Evolutionary conservation across 1,140 invertebrate species (phyloP).

Genomic region (Polyergus mexicanus): DNA sequence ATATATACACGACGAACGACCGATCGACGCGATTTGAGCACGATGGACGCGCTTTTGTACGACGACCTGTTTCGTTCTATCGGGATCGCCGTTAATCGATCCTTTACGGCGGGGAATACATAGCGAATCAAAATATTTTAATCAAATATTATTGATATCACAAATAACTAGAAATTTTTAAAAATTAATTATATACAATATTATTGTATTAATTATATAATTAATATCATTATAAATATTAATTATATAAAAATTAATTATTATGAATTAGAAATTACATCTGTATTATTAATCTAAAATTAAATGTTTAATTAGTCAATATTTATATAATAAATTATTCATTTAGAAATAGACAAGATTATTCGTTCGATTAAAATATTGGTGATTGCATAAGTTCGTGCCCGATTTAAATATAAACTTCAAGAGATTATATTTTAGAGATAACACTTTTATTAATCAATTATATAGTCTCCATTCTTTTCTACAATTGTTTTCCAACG

Average conservation of each 20-base stretch:
- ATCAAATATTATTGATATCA: background rate
- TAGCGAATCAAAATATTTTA: background rate
- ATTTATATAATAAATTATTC: background rate
- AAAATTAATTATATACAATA: background rate
- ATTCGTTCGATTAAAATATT: background rate
- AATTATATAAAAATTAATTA: too few relatives aligned
- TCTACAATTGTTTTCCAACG: too few relatives aligned
- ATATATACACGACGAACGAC: background rate
- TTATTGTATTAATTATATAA: too few relatives aligned
- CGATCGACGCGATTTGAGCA: constrained; percentile 33
- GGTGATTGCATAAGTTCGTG: too few relatives aligned
- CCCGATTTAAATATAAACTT: too few relatives aligned
- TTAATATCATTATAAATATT: too few relatives aligned
- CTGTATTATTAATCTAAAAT: background rate
- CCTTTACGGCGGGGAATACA: background rate
- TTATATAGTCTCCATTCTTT: too few relatives aligned
- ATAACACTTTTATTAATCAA: too few relatives aligned
- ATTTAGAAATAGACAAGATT: background rate
- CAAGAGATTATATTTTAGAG: too few relatives aligned
- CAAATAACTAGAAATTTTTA: background rate
- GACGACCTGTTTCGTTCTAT: constrained; percentile 27
- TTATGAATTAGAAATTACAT: constrained; percentile 5
- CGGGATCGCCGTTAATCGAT: constrained; percentile 46
- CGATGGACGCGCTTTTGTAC: constrained; percentile 42
- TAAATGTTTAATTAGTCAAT: background rate